phyloP scores from a whole-genome alignment of 2,797 vertebrate genomes.

The Australoheros facetus region DNA sequence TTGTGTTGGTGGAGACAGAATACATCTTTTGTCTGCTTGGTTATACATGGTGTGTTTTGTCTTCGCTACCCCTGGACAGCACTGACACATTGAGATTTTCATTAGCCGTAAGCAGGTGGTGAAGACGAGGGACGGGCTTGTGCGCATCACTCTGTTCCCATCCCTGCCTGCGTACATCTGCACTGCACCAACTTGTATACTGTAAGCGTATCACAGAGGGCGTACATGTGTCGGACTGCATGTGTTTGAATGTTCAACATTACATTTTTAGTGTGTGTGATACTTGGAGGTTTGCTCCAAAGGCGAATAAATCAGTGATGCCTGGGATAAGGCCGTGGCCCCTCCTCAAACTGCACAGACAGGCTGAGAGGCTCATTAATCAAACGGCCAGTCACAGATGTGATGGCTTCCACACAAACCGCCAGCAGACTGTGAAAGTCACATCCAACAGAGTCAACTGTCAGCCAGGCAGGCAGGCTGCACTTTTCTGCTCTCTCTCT shows the following conservation, averaged over 20 bases:
- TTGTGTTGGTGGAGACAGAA: conserved; percentile 87
- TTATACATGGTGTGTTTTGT: conserved; percentile 90
- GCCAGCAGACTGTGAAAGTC: conserved; percentile 99
- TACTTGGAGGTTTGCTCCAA: conserved; percentile 84
- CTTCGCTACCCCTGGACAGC: conserved; percentile 76
- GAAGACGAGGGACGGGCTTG: conserved; percentile 61
- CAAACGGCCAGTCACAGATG: conserved; percentile 95
- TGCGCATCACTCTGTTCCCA: conserved; percentile 37
- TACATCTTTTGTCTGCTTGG: conserved; percentile 89
- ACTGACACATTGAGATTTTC: conserved; percentile 93
- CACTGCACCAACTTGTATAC: conserved; percentile 59
- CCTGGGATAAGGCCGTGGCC: conserved; percentile 91
- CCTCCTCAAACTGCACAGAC: conserved; percentile 89
- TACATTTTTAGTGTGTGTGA: conserved; percentile 84
- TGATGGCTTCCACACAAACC: conserved; percentile 94
- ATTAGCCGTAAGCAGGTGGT: conserved; percentile 90
- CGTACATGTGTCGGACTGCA: conserved; percentile 63
- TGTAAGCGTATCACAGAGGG: conserved; percentile 64
- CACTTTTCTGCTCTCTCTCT: conserved; percentile 58
- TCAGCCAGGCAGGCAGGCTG: conserved; percentile 81
- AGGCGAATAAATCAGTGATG: conserved; percentile 91
- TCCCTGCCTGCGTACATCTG: conserved; percentile 45
- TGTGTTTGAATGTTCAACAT: conserved; percentile 83
- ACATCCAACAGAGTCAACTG: conserved; percentile 90
- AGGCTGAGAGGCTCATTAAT: conserved; percentile 99